Percentiles rank a stretch among this genome's conserved stretches.
Conservation (phyloP, 2,113 vertebrate species). For the Pluvianellus socialis region DNA sequence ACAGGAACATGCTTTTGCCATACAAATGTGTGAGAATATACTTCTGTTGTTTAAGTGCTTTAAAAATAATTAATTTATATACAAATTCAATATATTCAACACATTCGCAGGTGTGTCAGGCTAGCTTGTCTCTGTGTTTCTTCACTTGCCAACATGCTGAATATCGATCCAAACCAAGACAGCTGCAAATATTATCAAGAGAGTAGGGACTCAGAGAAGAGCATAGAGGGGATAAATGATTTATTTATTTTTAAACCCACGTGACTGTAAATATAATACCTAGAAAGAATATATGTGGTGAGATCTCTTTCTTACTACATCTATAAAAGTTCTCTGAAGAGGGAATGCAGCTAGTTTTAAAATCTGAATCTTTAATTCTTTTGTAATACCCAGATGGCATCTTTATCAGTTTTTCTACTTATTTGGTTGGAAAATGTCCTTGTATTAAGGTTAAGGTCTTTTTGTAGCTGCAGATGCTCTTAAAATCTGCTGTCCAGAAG, state of each 20-base stretch:
- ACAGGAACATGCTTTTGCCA: not conserved
- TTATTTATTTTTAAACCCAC: not conserved
- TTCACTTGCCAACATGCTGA: not conserved
- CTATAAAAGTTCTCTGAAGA: not conserved
- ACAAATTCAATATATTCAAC: not conserved
- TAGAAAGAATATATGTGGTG: not conserved
- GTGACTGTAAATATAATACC: not conserved
- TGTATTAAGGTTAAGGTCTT: slow-evolving; percentile 1
- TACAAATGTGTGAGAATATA: not conserved
- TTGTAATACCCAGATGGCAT: not conserved
- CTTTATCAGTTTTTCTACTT: not conserved
- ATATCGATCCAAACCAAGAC: not conserved
- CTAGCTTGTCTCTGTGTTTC: not conserved
- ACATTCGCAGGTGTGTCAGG: not conserved
- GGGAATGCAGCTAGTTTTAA: not conserved
- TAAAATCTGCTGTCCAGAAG: slow-evolving; percentile 42
- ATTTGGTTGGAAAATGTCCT: not conserved
- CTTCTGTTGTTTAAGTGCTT: not conserved
- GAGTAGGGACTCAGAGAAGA: not conserved
- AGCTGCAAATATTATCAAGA: not conserved
- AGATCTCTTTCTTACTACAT: not conserved
- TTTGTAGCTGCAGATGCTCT: slow-evolving; percentile 27
- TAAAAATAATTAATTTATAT: not conserved
- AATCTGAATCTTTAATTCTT: not conserved
- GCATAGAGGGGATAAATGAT: not conserved